Conservation (phyloP, 1,140 invertebrate genomes). For the Thrips palmi region DNA sequence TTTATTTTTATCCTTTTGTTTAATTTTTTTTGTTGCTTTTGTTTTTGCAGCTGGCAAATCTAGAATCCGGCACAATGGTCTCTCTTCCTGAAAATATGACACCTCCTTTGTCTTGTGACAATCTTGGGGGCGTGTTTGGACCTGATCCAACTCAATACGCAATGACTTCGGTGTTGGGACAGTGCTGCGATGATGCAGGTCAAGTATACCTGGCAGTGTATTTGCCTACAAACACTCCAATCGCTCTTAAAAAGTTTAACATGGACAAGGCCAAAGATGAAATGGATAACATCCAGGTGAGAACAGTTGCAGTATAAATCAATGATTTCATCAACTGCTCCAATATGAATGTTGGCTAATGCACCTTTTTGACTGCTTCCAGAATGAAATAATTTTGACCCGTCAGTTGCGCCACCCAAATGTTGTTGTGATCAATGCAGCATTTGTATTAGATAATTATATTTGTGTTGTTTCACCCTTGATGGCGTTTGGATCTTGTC, state of each 20-base stretch:
- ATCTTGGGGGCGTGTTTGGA: no score
- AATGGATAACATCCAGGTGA: conserved; percentile 42
- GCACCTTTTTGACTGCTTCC: conserved; percentile 24
- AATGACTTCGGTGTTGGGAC: conserved; percentile 34
- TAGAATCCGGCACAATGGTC: no score
- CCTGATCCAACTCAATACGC: conserved; percentile 20
- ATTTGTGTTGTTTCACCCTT: conserved; percentile 62
- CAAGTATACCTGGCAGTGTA: conserved; percentile 49
- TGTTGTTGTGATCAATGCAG: conserved; percentile 48
- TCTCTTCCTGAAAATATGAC: no score
- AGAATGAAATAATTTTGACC: conserved; percentile 52
- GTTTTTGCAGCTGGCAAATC: no score
- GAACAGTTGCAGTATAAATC: conserved; percentile 6
- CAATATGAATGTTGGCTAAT: conserved; percentile 4
- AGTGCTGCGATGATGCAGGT: conserved; percentile 44
- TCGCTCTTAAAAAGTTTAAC: conserved; percentile 57
- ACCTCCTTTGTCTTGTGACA: no score
- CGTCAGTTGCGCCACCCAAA: conserved; percentile 62
- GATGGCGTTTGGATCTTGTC: conserved; percentile 64
- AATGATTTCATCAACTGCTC: neutral
- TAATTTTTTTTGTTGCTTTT: no score
- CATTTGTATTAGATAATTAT: conserved; percentile 52
- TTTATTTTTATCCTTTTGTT: no score
- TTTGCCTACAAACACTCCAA: conserved; percentile 39
- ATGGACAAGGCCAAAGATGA: conserved; percentile 47